Percentiles rank a stretch among this genome's conserved stretches.
phyloP scores from a whole-genome alignment of 2,888 invertebrate genomes.

The Luffia ferchaultella region DNA sequence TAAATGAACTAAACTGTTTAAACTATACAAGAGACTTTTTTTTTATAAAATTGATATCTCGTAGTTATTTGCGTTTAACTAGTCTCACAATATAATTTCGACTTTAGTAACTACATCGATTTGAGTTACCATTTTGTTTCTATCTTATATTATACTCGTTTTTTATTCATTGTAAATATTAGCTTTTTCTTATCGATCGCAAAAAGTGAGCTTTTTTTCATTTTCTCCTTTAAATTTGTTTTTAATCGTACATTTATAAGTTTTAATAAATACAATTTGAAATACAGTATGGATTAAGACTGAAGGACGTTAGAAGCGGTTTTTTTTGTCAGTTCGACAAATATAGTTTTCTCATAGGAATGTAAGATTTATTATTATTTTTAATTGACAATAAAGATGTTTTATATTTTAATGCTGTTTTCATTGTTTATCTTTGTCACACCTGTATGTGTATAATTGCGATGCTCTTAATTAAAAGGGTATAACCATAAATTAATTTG shows the following conservation, averaged over 20 bases:
- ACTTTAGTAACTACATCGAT: conserved; percentile 21
- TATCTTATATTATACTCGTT: neutral
- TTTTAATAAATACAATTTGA: neutral
- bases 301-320: neutral
- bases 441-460: no score
- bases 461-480: no score
- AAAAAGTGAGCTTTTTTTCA: neutral
- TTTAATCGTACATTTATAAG: neutral
- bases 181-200: neutral
- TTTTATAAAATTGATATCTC: no score
- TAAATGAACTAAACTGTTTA: no score
- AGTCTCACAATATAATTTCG: no score
- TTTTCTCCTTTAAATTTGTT: neutral
- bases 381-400: neutral
- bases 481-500: no score
- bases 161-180: neutral
- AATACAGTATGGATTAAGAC: neutral
- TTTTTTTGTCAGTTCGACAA: neutral
- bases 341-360: neutral
- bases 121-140: conserved; percentile 48
- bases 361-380: neutral
- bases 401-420: neutral
- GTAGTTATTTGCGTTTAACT: no score
- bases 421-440: no score
- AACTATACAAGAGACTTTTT: no score